phyloP scores from a whole-genome alignment of 2,888 invertebrate species.

The Ichneumon xanthorius region DNA sequence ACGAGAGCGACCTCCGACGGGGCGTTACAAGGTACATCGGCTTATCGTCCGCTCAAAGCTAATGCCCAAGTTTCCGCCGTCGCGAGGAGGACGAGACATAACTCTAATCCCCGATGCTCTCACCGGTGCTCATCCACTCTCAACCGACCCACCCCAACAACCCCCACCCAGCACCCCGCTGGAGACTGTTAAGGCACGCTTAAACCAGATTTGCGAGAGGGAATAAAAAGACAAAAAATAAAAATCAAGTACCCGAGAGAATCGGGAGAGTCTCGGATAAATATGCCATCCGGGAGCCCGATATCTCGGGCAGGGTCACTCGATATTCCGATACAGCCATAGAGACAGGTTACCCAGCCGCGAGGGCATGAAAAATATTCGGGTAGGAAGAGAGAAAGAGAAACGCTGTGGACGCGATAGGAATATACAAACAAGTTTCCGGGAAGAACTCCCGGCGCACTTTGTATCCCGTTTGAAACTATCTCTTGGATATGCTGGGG shows the following conservation, averaged over 20 bases:
- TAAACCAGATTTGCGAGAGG: not conserved
- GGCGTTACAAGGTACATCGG: conserved; percentile 57
- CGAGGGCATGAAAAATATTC: conserved; percentile 20
- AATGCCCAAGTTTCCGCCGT: conserved; percentile 61
- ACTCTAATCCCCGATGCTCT: conserved; percentile 24
- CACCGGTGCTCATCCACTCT: not conserved
- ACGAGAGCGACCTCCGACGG: not conserved
- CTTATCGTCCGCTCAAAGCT: conserved; percentile 65
- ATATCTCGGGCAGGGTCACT: conserved; percentile 49
- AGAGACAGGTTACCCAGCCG: not conserved
- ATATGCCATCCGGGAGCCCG: too few relatives aligned
- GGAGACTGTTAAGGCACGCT: not conserved
- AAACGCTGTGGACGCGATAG: conserved; percentile 46
- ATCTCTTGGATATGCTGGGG: conserved; percentile 27
- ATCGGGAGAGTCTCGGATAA: not conserved
- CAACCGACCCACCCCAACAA: not conserved
- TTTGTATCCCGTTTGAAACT: conserved; percentile 57
- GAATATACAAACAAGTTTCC: conserved; percentile 55
- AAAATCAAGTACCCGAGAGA: not conserved
- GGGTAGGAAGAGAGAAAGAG: not conserved
- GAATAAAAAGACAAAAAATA: not conserved
- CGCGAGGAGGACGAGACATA: not conserved
- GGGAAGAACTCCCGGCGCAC: not conserved
- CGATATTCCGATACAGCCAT: conserved; percentile 16
- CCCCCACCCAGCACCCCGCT: too few relatives aligned